phyloP scores from a whole-genome alignment of 1,140 invertebrate genomes.

The Ladona fulva region DNA sequence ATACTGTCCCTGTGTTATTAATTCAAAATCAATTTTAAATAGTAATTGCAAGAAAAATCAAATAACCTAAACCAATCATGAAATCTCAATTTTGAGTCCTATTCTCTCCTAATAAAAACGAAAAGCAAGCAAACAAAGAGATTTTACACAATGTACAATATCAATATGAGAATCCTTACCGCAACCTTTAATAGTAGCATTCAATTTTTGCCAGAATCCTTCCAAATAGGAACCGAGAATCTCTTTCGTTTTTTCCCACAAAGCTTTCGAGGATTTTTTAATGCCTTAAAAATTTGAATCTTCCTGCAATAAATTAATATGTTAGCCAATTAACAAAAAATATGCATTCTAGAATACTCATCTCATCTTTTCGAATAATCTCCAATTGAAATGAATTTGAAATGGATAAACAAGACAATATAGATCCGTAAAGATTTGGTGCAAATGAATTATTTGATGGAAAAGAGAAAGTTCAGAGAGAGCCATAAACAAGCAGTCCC shows the following conservation, averaged over 20 bases:
- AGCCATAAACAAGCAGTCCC: too few species aligned
- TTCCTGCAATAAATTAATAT: slow-evolving; percentile 10
- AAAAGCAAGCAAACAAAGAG: not conserved
- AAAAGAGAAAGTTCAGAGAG: too few species aligned
- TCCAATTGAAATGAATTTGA: not conserved
- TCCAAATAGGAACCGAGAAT: not conserved
- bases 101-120: slow-evolving; percentile 2
- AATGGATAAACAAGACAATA: too few species aligned
- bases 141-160: not conserved
- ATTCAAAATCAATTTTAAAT: too few species aligned
- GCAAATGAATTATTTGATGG: too few species aligned
- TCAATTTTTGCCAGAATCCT: slow-evolving; percentile 5
- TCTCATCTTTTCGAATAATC: not conserved
- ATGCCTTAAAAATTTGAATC: not conserved
- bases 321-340: slow-evolving; percentile 10
- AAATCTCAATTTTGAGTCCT: not conserved
- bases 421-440: too few species aligned
- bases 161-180: slow-evolving; percentile 3
- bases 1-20: too few species aligned
- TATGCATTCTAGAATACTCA: not conserved
- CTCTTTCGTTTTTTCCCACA: slow-evolving; percentile 5
- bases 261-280: slow-evolving; percentile 6
- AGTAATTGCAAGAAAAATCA: too few species aligned
- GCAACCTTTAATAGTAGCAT: not conserved
- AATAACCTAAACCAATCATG: too few species aligned